Evolutionary conservation across 2,888 invertebrate species (phyloP), one percentile per base, ranked within the genome.

Genomic region (Drosophila cracens): DNA sequence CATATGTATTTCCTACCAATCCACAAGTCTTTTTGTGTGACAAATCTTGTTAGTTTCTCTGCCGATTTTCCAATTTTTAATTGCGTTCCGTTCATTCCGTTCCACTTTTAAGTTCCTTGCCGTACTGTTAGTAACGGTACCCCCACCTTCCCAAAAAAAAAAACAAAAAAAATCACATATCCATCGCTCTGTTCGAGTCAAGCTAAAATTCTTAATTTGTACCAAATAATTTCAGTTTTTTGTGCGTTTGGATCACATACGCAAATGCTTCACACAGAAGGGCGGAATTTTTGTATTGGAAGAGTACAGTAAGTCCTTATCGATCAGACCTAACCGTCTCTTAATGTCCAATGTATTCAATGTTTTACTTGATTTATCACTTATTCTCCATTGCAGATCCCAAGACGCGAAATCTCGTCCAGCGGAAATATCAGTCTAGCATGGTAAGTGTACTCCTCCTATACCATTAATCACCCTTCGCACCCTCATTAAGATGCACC

Each of bases 221-320:
- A 59, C 51, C 61, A 56, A 60, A 66, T 68, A 59, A 67, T 97
- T 98, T 91, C 97, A 99, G 99, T 99, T 99, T 95, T 99, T 99
- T 95, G 98, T 99, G 94, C 97, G 99, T 93, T 96, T 99, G 94
- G 97, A 98, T 94, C 99, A 99, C 94, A 99, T 99, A 94, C 96
- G 99, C 94, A 99, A 99, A 95, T 99, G 99, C 95, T 99, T 99
- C 95, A 99, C 99, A 74, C 98, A 98, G 94, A 99, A 99, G 94
- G 99, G 99, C 93, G 99, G 98, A 93, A 97, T 99, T 94, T 99
- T 99, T 95, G 97, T 99, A 93, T 95, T 99, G 94, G 99, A 99
- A 95, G 99, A 99, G 96, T 99, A 97, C 94, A 99, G 99, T 99
- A 95, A 98, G 99, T 97, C 21, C 25, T 6, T n/a, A 27, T n/a